Base-by-base conservation (phyloP, 1,140 invertebrate genomes). In the Drosophila seguyi region DNA sequence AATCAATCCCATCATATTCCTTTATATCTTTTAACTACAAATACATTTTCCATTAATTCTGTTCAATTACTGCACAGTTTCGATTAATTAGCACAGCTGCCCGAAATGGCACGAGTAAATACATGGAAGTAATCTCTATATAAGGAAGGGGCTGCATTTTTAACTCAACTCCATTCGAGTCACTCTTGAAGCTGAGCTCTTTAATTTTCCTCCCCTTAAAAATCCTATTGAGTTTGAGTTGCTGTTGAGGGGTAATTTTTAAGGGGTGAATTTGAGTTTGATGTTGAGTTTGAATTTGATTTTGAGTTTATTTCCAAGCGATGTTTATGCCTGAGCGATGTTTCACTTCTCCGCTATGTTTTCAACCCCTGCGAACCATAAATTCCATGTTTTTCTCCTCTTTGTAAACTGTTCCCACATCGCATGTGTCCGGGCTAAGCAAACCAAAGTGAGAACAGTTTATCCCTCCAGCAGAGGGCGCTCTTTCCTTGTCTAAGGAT, bases 71-170 rank as follows among this genome's bases (percentile, higher is more conserved):
- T 67, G 34, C 31, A 38, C 52, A 84, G 55, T 50, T 72, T 77
- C 47, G 39, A 80, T 87, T 84, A 87, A 87, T 88, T 87, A 87
- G 80, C 84, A 63, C 84, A 76, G 62, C 75, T 78, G 75, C 39
- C 41, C 48, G 20, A 41, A 57, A 53, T 42, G 56, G 8, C 5
- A 16, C 31, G 20, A 53, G 52, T 20, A 52, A 47, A 27, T 38
- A 57, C 18, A 65, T 65, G 41, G 25, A 44, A 57, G 22, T 50
- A 36, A 29, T 71, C 16, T 27, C 47, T 39, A 52, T 39, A 20
- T 59, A 60, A 45, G 57, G 36, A 50, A 31, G 29, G 47, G 38
- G 14, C 20, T 16, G 2, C 34, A 4, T 29, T 29, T 45, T 41
- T 4, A 22, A 39, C 53, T 79, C 53, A 60, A 55, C 45, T 59